Evolutionary conservation across 2,797 vertebrate species (phyloP), one percentile per base, ranked within the genome.

Genomic region (Periophthalmus magnuspinnatus): DNA sequence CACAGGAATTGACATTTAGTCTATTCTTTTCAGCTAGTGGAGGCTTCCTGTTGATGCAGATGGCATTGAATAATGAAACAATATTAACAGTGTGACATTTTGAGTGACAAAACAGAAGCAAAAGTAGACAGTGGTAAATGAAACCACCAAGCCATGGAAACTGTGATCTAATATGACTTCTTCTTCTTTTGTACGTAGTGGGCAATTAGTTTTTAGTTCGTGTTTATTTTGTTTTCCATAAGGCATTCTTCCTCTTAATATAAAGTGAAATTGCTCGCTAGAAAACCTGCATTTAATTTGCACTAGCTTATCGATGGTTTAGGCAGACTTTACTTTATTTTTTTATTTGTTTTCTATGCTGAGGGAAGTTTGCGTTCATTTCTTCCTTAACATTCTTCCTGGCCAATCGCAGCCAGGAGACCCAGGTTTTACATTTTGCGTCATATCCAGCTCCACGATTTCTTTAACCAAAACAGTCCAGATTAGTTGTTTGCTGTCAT

Each of bases 11-110:
- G 74, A 80, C 74, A 71, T 88, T 86, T 77, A 71, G 38, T 72
- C 70, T 59, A 82, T 86, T 88, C 81, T 83, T 85, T 55, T 75
- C 71, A 64, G 28, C 5, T 36, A 81, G 76, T 59, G 45, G 57
- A 74, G 54, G 47, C 63, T 67, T 91, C 88, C 88, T 89, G 88
- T 87, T 87, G 72, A 81, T 77, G 32, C 54, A 58, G 67, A 68
- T 38, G 58, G 70, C 28, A 77, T 85, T 86, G 80, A 87, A 67
- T 38, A 36, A 36, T 74, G 68, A 76, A 87, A 87, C 76, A 84
- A 81, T 83, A 47, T 45, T 45, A 70, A 17, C 75, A 73, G 59
- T 28, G 16, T 87, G 85, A 85, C 81, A 81, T 89, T 88, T 87
- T 63, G 72, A 48, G 45, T n/a, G 64, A 54, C 8, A 41, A 63